Evolutionary conservation across 1,140 invertebrate genomes (phyloP).

Genomic region (Marisa cornuarietis): DNA sequence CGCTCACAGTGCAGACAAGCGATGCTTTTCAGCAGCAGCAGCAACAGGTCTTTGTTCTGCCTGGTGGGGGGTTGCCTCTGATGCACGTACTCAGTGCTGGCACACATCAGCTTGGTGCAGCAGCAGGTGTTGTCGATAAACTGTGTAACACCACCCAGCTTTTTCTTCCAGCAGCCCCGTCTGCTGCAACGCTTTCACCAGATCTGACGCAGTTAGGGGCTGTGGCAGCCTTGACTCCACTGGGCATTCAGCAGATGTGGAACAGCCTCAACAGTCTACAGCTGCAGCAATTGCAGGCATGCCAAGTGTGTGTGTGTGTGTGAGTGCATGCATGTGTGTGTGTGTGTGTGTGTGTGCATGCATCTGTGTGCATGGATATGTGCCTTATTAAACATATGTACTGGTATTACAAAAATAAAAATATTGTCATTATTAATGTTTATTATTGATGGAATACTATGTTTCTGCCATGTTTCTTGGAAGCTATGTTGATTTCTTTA

Average conservation of each 20-base stretch:
- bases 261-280: conserved; percentile 52
- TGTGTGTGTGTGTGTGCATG: no score
- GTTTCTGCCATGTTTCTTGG: no score
- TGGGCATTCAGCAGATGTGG: conserved; percentile 47
- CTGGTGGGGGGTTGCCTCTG: conserved; percentile 38
- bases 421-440: no score
- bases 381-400: no score
- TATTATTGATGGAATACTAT: no score
- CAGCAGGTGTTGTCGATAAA: conserved; percentile 22
- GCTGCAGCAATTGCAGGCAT: conserved; percentile 45
- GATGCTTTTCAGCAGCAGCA: conserved; percentile 4
- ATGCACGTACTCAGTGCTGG: conserved; percentile 34
- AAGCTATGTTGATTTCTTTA: no score
- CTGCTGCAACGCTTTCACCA: conserved; percentile 23
- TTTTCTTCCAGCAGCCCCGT: conserved; percentile 8
- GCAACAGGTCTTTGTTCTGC: conserved; percentile 27
- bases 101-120: conserved; percentile 20
- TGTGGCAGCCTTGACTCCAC: conserved; percentile 27
- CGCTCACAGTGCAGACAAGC: background rate
- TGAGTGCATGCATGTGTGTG: no score
- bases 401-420: no score
- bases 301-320: no score
- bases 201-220: conserved; percentile 17
- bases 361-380: no score
- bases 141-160: conserved; percentile 22